Percentiles rank a stretch among this genome's conserved stretches.
phyloP scores from a whole-genome alignment of 2,113 vertebrate species.

The Pelusios castaneus region DNA sequence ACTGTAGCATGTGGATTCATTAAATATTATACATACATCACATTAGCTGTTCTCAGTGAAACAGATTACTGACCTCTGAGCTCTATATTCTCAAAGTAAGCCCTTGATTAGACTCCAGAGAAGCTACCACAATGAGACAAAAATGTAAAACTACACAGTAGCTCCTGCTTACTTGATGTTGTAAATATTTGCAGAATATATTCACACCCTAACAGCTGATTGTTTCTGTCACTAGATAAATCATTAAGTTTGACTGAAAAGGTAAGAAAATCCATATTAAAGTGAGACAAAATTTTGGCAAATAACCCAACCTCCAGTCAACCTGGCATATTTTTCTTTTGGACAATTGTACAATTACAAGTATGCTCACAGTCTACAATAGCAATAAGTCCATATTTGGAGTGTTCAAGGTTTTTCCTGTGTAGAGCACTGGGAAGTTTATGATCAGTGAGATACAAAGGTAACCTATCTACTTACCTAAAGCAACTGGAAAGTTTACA shows the following conservation, averaged over 20 bases:
- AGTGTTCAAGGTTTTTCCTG: neutral
- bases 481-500: neutral
- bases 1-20: neutral
- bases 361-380: conserved; percentile 3
- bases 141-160: neutral
- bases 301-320: neutral
- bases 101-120: neutral
- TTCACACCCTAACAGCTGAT: neutral
- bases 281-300: neutral
- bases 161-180: neutral
- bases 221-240: too few species aligned
- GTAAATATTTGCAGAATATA: neutral
- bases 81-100: neutral
- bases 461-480: neutral
- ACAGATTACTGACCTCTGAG: neutral
- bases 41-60: neutral
- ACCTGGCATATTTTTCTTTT: neutral
- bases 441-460: neutral
- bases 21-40: neutral
- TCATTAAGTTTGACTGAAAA: neutral
- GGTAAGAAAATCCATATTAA: neutral
- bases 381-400: conserved; percentile 27
- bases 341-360: neutral
- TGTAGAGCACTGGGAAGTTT: neutral
- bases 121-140: neutral